Percentiles rank a stretch among this genome's conserved stretches.
Conservation (phyloP, 2,797 vertebrate genomes). For the Delichon dasypus region DNA sequence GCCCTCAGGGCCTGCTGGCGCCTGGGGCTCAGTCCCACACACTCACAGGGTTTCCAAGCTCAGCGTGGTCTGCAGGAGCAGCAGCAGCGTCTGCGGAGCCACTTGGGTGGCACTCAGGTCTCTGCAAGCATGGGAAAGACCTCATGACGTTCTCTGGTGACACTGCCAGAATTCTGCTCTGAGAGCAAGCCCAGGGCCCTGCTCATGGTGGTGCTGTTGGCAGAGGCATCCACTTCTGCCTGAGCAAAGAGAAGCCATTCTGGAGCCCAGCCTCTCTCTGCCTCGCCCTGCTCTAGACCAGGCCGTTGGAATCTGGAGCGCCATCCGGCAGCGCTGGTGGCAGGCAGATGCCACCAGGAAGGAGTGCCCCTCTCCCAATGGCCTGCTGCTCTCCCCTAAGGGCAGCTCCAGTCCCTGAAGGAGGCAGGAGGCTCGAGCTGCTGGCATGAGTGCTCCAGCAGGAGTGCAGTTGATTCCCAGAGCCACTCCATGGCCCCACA, state of each 20-base stretch:
- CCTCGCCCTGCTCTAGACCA: neutral
- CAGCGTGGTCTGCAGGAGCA: conserved; percentile 24
- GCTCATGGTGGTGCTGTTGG: neutral
- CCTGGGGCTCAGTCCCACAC: neutral
- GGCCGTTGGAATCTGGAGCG: neutral
- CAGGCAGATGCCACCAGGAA: neutral
- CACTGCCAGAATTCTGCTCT: neutral
- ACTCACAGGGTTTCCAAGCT: conserved; percentile 68
- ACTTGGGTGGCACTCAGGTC: conserved; percentile 59
- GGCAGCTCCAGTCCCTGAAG: neutral
- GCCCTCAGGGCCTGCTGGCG: neutral
- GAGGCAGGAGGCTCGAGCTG: neutral
- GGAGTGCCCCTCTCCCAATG: neutral
- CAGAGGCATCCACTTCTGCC: neutral
- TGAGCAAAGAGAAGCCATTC: neutral
- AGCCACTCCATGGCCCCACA: neutral
- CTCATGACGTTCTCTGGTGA: neutral
- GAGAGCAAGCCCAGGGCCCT: neutral
- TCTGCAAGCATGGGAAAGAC: conserved; percentile 40
- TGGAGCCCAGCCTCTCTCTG: neutral
- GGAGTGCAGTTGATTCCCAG: neutral
- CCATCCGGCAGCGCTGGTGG: neutral
- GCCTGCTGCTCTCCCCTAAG: neutral
- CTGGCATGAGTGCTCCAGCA: neutral
- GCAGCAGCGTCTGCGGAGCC: neutral